A percentile compares a stretch with the other conserved stretches of the same genome.
Conservation (phyloP, 1,140 invertebrate genomes). For the Drosophila subobscura region DNA sequence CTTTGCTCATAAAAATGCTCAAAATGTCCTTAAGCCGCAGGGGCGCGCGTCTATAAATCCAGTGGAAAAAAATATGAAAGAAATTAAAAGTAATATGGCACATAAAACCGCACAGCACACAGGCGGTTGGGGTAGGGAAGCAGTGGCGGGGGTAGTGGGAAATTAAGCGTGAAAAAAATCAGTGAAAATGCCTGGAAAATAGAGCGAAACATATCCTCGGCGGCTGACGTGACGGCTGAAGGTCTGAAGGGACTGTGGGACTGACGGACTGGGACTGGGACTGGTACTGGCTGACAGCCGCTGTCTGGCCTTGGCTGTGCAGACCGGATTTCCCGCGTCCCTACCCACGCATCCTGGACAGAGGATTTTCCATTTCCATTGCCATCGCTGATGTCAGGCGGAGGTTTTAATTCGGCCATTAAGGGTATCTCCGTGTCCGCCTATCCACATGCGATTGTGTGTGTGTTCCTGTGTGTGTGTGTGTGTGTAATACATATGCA, state of each 20-base stretch:
- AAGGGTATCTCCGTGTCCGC: conserved; percentile 33
- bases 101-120: conserved; percentile 45
- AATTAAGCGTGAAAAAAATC: conserved; percentile 75
- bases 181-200: conserved; percentile 72
- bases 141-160: conserved; percentile 39
- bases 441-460: conserved; percentile 31
- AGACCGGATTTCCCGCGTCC: conserved; percentile 25
- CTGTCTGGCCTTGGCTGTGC: conserved; percentile 36
- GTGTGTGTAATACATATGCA: conserved; percentile 25
- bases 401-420: conserved; percentile 61
- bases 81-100: conserved; percentile 62
- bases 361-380: conserved; percentile 35
- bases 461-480: conserved; percentile 12
- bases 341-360: conserved; percentile 26
- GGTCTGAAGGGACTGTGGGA: background rate
- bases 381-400: conserved; percentile 14
- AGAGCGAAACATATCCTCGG: conserved; percentile 19
- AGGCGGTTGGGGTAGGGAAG: no score
- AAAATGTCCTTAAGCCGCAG: conserved; percentile 23
- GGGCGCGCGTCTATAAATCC: conserved; percentile 6
- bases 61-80: conserved; percentile 40
- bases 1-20: conserved; percentile 45
- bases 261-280: conserved; percentile 13
- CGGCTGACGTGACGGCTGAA: background rate
- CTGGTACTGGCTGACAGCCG: conserved; percentile 23